Evolutionary conservation across 2,113 vertebrate species (phyloP), one percentile per base, ranked within the genome.

Genomic region (Chroicocephalus ridibundus): DNA sequence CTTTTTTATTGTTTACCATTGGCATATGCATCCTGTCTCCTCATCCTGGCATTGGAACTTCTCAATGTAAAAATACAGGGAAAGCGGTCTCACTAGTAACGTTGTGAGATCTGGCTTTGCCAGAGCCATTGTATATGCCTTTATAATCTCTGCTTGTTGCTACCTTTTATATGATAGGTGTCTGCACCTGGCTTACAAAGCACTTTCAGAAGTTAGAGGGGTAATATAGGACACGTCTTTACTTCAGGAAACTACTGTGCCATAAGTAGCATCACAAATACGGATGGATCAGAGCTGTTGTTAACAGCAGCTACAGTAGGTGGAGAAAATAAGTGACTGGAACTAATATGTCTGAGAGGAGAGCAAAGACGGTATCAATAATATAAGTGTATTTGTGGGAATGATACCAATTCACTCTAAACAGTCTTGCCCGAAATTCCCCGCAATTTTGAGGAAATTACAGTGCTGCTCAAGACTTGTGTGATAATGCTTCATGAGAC

Each of bases 371-470:
- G 2, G 2, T 49, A 71, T 60, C 51, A 84, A 40, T 62, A 92
- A 90, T 78, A 61, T 16, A n/a, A 71, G 15, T 62, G 13, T 44
- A 57, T 89, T 76, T 89, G 24, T 82, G n/a, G 19, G 49, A 97
- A 71, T 68, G 21, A 83, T 58, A 85, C 12, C 70, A 87, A 82
- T 96, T 92, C 31, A 27, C 5, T 82, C 38, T 61, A 68, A 88
- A 77, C 38, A 71, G 29, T 29, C 75, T 49, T 93, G 42, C 29
- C 32, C 58, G 26, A 68, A 91, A 82, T 72, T 89, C 32, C 38
- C 15, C 10, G 62, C 94, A 76, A 95, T 94, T 92, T 14, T 62
- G 40, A 74, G 62, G n/a, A 92, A 96, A 96, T 91, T 93, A n/a
- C 58, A 86, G 71, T 60, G 54, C 54, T 91, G 42, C 51, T 94